Evolutionary conservation across 2,113 vertebrate genomes (phyloP), one percentile per base, ranked within the genome.

Genomic region (Helogale parvula): DNA sequence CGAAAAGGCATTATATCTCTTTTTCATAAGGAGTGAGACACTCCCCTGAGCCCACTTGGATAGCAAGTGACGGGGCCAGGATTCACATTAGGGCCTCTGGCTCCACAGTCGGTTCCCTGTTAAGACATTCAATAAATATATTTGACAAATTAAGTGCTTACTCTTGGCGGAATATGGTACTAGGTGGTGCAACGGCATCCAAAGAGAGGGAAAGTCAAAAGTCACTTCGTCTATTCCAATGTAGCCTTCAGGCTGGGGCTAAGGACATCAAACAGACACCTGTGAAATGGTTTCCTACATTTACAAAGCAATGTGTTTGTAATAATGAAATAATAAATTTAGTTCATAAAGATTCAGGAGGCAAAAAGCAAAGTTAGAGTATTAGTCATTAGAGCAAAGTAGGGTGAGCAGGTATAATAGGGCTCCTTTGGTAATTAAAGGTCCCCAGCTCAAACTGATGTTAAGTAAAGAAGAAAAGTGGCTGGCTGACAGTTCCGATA

Each of bases 41-140:
- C 45, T 82, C 83, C 83, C 50, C 25, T 25, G 31, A 88, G 50
- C 66, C 79, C 57, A 57, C 19, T 72, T 33, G 38, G 65, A 68
- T 52, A 89, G 87, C 33, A 86, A 81, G 13, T 54, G 71, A 81
- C n/a, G 60, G 54, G 38, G 45, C 45, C 84, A 76, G 90, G 63
- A 94, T 90, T 88, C 94, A 60, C 31, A 33, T 38, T 13, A 90
- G 63, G 60, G 63, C 71, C 90, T 88, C 63, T 84, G 54, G 85
- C 54, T 90, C 69, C 77, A 66, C 69, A 84, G 41, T 83, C 63
- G 60, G 81, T 72, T 88, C 60, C 89, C 54, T 31, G 12, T 63
- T 33, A 95, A 90, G 74, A 88, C 86, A 96, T 68, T 92, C 65
- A 65, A 88, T 74, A 82, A 91, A 94, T 91, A 80, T 11, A 7